Conservation (phyloP, 2,797 vertebrate genomes). For the Cercopithecus hamlyni region DNA sequence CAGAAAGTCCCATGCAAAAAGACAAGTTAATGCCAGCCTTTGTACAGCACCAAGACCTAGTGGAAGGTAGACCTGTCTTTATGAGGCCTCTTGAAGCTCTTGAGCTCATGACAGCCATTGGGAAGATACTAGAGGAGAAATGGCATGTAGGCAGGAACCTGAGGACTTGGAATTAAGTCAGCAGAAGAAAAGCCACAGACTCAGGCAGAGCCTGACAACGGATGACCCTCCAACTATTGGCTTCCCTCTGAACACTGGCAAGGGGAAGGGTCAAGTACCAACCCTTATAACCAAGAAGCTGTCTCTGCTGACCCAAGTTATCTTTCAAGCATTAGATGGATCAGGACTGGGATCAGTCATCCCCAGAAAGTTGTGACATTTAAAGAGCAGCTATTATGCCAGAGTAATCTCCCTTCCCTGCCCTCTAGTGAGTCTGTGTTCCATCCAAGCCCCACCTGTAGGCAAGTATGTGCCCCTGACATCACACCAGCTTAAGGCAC, state of each 20-base stretch:
- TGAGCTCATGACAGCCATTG: slow-evolving; percentile 28
- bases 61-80: not conserved
- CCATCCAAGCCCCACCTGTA: not conserved
- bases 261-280: not conserved
- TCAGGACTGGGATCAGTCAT: not conserved
- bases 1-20: not conserved
- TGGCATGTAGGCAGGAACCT: not conserved
- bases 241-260: too few species aligned
- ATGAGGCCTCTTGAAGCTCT: slow-evolving; percentile 8
- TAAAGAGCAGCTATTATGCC: not conserved
- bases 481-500: not conserved
- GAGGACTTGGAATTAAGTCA: not conserved
- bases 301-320: not conserved
- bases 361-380: not conserved
- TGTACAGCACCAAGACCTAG: not conserved
- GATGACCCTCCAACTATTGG: not conserved
- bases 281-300: not conserved
- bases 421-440: not conserved
- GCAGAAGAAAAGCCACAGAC: not conserved
- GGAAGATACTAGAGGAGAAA: slow-evolving; percentile 55
- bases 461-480: not conserved
- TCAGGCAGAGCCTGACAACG: not conserved
- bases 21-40: not conserved
- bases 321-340: not conserved
- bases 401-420: not conserved